Evolutionary conservation across 2,888 invertebrate species (phyloP), one percentile per base, ranked within the genome.

Genomic region (Cantharis flavilabris): DNA sequence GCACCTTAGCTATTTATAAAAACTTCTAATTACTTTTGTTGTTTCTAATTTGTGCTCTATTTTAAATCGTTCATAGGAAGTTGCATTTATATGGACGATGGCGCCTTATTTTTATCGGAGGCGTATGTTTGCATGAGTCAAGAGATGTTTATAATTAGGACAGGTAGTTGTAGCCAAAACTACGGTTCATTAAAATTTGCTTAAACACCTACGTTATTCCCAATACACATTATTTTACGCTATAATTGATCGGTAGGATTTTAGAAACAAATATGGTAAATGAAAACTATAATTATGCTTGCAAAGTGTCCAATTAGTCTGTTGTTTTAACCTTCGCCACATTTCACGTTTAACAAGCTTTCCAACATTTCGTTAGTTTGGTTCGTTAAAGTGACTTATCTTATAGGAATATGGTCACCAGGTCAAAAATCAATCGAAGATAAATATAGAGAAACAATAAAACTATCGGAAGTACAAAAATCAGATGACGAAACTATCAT

Each of bases 401-500:
- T 78, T 75, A 11, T 77, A 89, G 89, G 88, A 83, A 90, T 93
- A 81, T 93, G 93, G 93, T 90, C 92, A 76, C 92, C 93, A 67
- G 91, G 91, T 14, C 87, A 87, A 83, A 83, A 84, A 79, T 80
- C 83, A 18, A 18, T 73, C 13, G 85, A 85, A 67, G 70, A 80
- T 9, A 82, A 80, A 5, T 79, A 81, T 16, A 71, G 79, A 18
- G 75, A 76, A 20, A 74, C 71, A 62, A 73, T 70, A 13, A 11
- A 49, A n/a, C 62, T 72, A 16, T 30, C 72, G 62, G 76, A 78
- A 67, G 79, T 79, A 71, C 77, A 76, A 65, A 76, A 81, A 75
- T 76, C 79, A 80, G 72, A 88, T 83, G 88, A 89, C 86, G 90
- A 92, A 80, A 91, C 93, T 72, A 90, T 93, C 75, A 92, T 92